Conservation (phyloP, 2,113 vertebrate species). For the Eretmochelys imbricata region DNA sequence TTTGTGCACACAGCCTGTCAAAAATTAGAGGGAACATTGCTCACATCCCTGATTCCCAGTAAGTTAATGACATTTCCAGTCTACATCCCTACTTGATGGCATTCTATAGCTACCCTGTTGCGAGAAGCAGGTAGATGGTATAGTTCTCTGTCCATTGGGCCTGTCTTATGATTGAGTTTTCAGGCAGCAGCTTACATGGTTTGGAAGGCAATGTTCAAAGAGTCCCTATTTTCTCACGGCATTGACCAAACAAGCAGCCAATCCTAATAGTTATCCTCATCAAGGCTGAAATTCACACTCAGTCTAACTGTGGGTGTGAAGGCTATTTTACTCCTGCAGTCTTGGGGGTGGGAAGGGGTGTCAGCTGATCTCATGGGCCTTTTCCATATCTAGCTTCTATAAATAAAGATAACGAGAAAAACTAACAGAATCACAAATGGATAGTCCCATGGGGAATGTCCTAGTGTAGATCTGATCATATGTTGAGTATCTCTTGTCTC, state of each 20-base stretch:
- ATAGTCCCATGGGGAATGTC: not conserved
- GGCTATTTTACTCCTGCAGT: not conserved
- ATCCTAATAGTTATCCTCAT: not conserved
- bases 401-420: not conserved
- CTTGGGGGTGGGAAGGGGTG: not conserved
- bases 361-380: not conserved
- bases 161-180: not conserved
- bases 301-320: not conserved
- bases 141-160: not conserved
- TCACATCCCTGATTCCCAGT: not conserved
- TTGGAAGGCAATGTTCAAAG: not conserved
- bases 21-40: too few species aligned
- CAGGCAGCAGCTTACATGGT: constrained; percentile 1
- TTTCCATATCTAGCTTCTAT: not conserved
- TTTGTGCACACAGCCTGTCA: too few species aligned
- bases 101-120: constrained; percentile 5
- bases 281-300: not conserved
- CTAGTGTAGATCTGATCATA: not conserved
- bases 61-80: constrained; percentile 21
- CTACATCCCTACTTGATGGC: not conserved
- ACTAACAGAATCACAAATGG: accelerated
- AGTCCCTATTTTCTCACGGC: not conserved
- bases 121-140: not conserved
- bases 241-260: not conserved
- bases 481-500: not conserved